These are phyloP conservation scores for Hemichromis elongatus DNA, from an alignment of 2,113 vertebrate species.

Conservation along the genomic window DNA sequence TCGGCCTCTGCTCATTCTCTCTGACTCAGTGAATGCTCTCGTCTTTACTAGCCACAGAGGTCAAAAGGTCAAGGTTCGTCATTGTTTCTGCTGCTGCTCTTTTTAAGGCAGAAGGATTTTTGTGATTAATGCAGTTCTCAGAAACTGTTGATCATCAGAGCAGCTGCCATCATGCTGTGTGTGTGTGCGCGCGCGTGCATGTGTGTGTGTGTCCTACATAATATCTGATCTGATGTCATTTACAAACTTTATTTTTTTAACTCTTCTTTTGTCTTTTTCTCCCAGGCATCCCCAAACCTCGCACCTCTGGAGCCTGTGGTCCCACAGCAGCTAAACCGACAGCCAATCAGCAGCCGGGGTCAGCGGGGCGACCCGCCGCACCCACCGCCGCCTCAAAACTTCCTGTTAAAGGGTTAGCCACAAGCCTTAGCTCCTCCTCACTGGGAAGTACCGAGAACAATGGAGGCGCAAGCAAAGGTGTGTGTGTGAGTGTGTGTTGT, in stretches of 20 bases:
- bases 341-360: conserved; percentile 29
- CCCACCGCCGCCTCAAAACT: conserved; percentile 49
- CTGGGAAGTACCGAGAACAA: conserved; percentile 45
- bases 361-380: not conserved
- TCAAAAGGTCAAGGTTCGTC: not conserved
- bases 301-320: not conserved
- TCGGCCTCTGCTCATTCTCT: not conserved
- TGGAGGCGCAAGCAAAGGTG: conserved; percentile 38
- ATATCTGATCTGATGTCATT: too few relatives aligned
- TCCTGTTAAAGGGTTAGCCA: conserved; percentile 60
- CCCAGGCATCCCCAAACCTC: conserved; percentile 52
- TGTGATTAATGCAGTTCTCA: not conserved
- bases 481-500: not conserved
- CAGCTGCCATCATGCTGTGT: not conserved
- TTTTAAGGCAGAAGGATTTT: not conserved
- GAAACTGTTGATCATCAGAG: not conserved
- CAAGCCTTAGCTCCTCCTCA: conserved; percentile 38
- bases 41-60: not conserved
- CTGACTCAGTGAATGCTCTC: not conserved
- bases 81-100: not conserved
- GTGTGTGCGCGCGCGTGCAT: too few relatives aligned
- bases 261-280: not conserved
- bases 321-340: not conserved
- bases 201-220: too few relatives aligned
- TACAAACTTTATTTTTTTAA: too few relatives aligned